Conservation (phyloP, 2,888 invertebrate genomes). For the Sphaeridia pumilis region DNA sequence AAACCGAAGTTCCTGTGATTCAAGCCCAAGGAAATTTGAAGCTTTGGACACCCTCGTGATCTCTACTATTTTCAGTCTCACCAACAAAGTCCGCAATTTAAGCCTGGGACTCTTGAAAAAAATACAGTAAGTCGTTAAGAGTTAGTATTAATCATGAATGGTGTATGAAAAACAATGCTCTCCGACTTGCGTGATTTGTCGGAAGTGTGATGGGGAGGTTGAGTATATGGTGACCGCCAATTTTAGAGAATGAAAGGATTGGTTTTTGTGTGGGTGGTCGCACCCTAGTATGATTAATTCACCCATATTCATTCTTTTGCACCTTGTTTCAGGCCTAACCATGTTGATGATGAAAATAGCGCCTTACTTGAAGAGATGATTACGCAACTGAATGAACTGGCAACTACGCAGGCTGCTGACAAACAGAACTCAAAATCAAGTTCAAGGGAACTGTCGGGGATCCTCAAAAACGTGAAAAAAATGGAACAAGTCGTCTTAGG, state of each 20-base stretch:
- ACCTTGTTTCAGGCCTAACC: slow-evolving; percentile 36
- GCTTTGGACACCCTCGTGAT: slow-evolving; percentile 45
- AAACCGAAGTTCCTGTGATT: slow-evolving; percentile 5
- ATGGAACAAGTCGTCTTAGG: slow-evolving; percentile 45
- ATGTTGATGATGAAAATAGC: slow-evolving; percentile 37
- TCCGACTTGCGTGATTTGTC: too few species aligned
- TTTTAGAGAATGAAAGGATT: background rate
- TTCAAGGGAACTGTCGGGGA: slow-evolving; percentile 44
- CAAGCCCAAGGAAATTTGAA: slow-evolving; percentile 27
- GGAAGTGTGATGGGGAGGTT: background rate
- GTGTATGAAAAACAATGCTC: background rate
- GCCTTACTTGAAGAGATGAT: slow-evolving; percentile 38
- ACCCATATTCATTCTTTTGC: too few species aligned
- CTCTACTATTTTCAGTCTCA: slow-evolving; percentile 45
- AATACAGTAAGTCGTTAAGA: slow-evolving; percentile 40
- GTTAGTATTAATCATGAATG: background rate
- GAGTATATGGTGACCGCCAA: background rate
- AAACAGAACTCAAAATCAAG: slow-evolving; percentile 30
- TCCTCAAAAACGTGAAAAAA: slow-evolving; percentile 45
- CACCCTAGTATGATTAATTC: too few species aligned
- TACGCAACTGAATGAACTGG: slow-evolving; percentile 36
- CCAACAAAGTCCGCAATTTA: slow-evolving; percentile 43
- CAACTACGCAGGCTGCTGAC: slow-evolving; percentile 33
- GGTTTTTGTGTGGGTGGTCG: too few species aligned
- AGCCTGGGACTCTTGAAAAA: slow-evolving; percentile 41